phyloP scores from a whole-genome alignment of 2,888 invertebrate species.

The Zaprionus obscuricornis region DNA sequence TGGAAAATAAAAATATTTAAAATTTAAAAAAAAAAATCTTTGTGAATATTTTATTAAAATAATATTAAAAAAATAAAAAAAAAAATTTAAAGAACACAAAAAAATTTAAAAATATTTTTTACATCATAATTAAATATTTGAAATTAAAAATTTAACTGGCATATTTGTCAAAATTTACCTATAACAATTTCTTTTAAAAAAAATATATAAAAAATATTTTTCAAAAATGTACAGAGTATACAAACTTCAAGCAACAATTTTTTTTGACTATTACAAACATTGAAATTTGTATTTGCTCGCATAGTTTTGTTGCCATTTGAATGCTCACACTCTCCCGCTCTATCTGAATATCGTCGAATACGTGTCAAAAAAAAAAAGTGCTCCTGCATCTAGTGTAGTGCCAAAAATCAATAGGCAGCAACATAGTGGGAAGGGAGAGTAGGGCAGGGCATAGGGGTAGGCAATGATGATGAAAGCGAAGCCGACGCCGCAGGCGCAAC shows the following conservation, averaged over 20 bases:
- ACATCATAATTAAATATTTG: too few species aligned
- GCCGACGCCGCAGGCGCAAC: constrained; percentile 27
- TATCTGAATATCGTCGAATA: constrained; percentile 23
- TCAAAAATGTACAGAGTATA: neutral
- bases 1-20: neutral
- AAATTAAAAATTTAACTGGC: too few species aligned
- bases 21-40: neutral
- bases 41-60: too few species aligned
- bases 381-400: constrained; percentile 12
- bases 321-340: constrained; percentile 6
- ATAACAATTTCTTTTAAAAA: too few species aligned
- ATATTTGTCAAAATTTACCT: too few species aligned
- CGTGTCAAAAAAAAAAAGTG: constrained; percentile 46
- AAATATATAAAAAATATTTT: too few species aligned
- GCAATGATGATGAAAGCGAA: constrained; percentile 63
- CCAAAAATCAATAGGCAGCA: constrained; percentile 63
- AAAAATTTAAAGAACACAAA: too few species aligned
- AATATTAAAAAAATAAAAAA: too few species aligned
- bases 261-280: constrained; percentile 16
- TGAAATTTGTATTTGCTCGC: constrained; percentile 35
- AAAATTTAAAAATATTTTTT: too few species aligned
- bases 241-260: constrained; percentile 2
- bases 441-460: constrained; percentile 37
- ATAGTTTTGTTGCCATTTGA: constrained; percentile 50
- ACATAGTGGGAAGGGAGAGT: too few species aligned